Evolutionary conservation across 2,797 vertebrate species (phyloP), one percentile per base, ranked within the genome.

Genomic region (Malacoraja senta): DNA sequence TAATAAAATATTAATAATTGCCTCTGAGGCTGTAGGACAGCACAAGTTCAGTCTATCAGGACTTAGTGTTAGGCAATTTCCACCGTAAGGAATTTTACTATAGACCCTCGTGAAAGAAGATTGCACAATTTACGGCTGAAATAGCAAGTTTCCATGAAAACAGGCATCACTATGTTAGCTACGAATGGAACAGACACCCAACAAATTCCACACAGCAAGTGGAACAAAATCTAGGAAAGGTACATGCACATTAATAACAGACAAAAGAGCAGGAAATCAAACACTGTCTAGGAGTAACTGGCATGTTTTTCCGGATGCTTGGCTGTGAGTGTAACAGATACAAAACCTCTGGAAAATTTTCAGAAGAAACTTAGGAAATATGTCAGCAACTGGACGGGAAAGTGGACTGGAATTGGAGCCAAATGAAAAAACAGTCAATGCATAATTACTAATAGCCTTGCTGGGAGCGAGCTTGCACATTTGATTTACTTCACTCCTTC

Each of bases 321-420:
- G 90, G 90, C 90, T 92, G 38, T 92, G 90, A 92, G 71, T 74
- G 90, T 74, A 91, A 91, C 90, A 91, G 90, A 91, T 92, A n/a
- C 38, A 92, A 38, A 29, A 76, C 90, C n/a, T 74, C 72, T 92
- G 90, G 90, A 92, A 92, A 92, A 53, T 8, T n/a, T 92, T 92
- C 90, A 76, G 65, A 58, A 92, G 90, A 53, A 92, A 76, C 38
- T 12, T 53, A 26, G 38, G 68, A 92, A 92, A 44, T 76, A 92
- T n/a, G 19, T 44, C 71, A 53, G 72, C 90, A 92, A 53, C 71
- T 92, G 90, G 90, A 63, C 12, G 78, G 35, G 35, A 86, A 58
- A 86, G 3, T 72, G 68, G 2, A 53, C 24, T n/a, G 71, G 71
- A 92, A 74, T 8, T 74, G 24, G 90, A 76, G 38, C 71, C 71